phyloP scores from a whole-genome alignment of 2,113 vertebrate species.

The Cinclus mexicanus region DNA sequence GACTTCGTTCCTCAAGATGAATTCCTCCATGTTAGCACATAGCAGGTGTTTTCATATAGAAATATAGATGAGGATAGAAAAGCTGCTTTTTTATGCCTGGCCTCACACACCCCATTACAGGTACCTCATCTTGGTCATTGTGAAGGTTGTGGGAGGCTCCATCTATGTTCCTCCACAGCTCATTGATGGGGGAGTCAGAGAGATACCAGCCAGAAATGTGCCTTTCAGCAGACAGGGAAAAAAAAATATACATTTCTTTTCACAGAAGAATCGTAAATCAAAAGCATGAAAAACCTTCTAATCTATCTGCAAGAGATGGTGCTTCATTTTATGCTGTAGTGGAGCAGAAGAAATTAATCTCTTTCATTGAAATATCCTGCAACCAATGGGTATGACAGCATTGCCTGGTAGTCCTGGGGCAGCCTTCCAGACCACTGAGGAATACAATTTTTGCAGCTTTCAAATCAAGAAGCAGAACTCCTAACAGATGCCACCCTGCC shows the following conservation, averaged over 20 bases:
- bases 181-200: neutral
- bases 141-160: neutral
- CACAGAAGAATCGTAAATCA: neutral
- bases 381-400: neutral
- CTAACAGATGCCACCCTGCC: neutral
- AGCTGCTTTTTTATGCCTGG: neutral
- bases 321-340: constrained; percentile 7
- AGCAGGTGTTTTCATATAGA: neutral
- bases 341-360: neutral
- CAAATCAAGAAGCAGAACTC: neutral
- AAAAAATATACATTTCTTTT: neutral
- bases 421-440: neutral
- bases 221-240: neutral
- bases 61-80: neutral
- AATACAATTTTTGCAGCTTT: neutral
- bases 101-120: neutral
- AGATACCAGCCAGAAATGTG: neutral
- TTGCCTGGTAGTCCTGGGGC: neutral
- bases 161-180: neutral
- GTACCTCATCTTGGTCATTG: neutral
- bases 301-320: neutral
- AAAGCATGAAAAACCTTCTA: neutral
- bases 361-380: neutral
- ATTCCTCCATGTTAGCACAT: neutral
- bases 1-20: neutral